Evolutionary conservation across 2,113 vertebrate species (phyloP).

Genomic region (Raphicerus campestris): DNA sequence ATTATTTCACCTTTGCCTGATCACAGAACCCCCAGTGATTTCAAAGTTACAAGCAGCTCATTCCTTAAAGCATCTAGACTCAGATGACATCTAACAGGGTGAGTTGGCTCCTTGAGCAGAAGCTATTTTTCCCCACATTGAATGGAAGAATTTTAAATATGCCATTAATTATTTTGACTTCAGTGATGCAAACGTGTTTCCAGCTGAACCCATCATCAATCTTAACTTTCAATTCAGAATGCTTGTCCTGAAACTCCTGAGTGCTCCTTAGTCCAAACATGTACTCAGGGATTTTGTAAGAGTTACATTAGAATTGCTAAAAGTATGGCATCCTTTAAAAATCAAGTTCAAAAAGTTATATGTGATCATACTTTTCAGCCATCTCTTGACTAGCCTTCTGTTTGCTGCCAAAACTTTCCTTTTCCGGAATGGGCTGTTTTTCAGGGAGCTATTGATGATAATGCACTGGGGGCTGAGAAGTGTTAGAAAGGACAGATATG

Average conservation of each 20-base stretch:
- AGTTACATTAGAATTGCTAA: neutral
- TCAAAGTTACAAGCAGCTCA: neutral
- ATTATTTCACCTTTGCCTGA: neutral
- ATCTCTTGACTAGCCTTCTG: neutral
- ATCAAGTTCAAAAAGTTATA: conserved; percentile 32
- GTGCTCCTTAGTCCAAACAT: neutral
- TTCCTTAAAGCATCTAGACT: neutral
- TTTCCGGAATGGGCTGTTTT: conserved; percentile 19
- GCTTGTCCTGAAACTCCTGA: conserved; percentile 26
- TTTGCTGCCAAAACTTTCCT: neutral
- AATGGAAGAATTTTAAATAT: neutral
- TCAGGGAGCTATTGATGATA: conserved; percentile 19
- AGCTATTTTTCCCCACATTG: conserved; percentile 45
- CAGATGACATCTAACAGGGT: neutral
- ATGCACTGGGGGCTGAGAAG: neutral
- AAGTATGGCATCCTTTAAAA: conserved; percentile 45
- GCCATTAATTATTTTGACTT: conserved; percentile 32
- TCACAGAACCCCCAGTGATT: neutral
- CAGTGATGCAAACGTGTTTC: conserved; percentile 47
- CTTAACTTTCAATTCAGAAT: conserved; percentile 61
- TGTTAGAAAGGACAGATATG: neutral
- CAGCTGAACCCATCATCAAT: neutral
- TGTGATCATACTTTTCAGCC: neutral
- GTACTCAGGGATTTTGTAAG: conserved; percentile 50
- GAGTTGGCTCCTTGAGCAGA: conserved; percentile 46